These are phyloP conservation scores for Pachyseris speciosa DNA, from an alignment of 64 coral and sea anemone species.

Conservation along the genomic window DNA sequence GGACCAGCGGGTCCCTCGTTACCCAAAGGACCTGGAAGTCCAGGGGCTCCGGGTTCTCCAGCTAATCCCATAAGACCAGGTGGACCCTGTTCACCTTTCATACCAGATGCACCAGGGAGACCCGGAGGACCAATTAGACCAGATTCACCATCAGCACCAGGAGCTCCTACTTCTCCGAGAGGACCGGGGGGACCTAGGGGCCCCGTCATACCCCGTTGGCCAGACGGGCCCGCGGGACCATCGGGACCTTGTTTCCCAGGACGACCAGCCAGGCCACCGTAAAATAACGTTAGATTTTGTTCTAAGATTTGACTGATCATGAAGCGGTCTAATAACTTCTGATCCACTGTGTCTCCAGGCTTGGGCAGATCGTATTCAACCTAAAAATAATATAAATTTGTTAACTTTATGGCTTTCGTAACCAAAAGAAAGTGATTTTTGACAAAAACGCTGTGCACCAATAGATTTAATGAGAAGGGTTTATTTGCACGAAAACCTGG, in stretches of 20 bases:
- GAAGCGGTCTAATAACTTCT: conserved; percentile 90
- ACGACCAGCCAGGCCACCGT: conserved; percentile 81
- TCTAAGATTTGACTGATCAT: conserved; percentile 99
- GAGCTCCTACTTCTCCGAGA: conserved; percentile 79
- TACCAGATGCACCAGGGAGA: conserved; percentile 75
- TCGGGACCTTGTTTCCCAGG: conserved; percentile 60
- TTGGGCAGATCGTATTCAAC: conserved; percentile 75
- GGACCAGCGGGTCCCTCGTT: conserved; percentile 75
- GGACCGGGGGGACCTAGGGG: conserved; percentile 62
- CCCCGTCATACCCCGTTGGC: conserved; percentile 72
- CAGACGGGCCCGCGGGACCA: conserved; percentile 55
- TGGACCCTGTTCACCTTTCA: conserved; percentile 71
- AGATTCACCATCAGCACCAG: conserved; percentile 73
- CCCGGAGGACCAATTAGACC: conserved; percentile 77
- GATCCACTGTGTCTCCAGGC: conserved; percentile 84
- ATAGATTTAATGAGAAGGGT: too few species aligned
- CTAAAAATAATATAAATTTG: background rate
- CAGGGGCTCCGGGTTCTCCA: conserved; percentile 87
- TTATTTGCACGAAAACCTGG: too few species aligned
- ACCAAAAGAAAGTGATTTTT: too few species aligned
- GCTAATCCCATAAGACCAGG: conserved; percentile 85
- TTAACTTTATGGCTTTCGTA: too few species aligned
- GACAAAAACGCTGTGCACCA: too few species aligned
- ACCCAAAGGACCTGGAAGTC: conserved; percentile 68
- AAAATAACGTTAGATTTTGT: conserved; percentile 97